These are phyloP conservation scores for Sebastes hubbsi DNA, from an alignment of 2,797 vertebrate genomes.

Conservation along the genomic window DNA sequence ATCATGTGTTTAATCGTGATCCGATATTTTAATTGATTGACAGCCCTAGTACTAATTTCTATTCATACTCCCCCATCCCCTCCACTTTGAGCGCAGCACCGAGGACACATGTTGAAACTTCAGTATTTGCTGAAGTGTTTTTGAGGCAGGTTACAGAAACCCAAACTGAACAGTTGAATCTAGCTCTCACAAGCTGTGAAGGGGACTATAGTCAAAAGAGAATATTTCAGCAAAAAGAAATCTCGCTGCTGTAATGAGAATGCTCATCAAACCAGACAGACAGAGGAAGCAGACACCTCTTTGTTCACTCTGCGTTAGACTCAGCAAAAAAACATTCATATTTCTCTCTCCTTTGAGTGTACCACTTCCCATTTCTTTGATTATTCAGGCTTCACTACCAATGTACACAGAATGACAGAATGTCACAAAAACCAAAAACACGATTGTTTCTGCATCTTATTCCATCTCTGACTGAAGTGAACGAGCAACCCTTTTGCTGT, in stretches of 20 bases:
- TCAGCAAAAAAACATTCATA: background rate
- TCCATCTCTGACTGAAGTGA: background rate
- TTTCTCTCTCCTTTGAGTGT: background rate
- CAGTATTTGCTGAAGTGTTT: background rate
- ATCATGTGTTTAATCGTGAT: too few species aligned
- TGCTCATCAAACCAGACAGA: slow-evolving; percentile 28
- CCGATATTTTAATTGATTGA: too few species aligned
- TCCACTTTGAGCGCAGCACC: background rate
- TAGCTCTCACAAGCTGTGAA: background rate
- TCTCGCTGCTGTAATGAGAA: slow-evolving; percentile 11
- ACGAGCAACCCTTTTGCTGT: background rate
- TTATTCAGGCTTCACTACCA: background rate
- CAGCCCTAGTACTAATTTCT: too few species aligned
- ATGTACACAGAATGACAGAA: too few species aligned
- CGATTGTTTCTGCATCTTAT: background rate
- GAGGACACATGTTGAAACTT: background rate
- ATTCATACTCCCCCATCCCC: background rate
- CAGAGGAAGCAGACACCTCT: background rate
- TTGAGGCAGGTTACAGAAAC: slow-evolving; percentile 9
- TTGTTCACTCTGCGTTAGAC: background rate
- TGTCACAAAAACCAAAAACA: background rate
- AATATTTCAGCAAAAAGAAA: slow-evolving; percentile 14
- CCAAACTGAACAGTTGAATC: background rate
- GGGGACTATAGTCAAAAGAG: background rate
- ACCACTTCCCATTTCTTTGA: background rate